Conservation (phyloP, 2,797 vertebrate genomes). For the Botia almorhae region DNA sequence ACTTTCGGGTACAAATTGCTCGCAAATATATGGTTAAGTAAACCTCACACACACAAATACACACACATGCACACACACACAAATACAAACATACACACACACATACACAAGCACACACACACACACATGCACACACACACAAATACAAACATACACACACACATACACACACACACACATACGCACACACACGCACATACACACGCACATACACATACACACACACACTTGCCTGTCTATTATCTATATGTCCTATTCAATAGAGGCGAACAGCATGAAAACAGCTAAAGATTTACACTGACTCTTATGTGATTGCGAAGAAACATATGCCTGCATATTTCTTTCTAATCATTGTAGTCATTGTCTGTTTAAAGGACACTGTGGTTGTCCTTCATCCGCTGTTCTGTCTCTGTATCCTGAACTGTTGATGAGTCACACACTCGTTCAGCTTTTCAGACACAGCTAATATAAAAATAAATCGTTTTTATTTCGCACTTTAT, state of each 20-base stretch:
- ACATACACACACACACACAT: no score
- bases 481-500: not conserved
- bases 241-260: not conserved
- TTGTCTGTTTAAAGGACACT: slow-evolving; percentile 32
- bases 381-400: slow-evolving; percentile 42
- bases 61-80: not conserved
- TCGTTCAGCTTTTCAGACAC: slow-evolving; percentile 30
- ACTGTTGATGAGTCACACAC: slow-evolving; percentile 43
- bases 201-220: not conserved
- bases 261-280: slow-evolving; percentile 1
- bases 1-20: no score
- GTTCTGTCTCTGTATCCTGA: not conserved
- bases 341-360: slow-evolving; percentile 38
- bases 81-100: no score
- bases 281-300: not conserved
- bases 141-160: not conserved
- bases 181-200: not conserved
- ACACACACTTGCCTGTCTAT: not conserved
- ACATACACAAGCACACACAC: no score
- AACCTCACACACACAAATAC: not conserved
- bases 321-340: slow-evolving; percentile 7
- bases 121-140: not conserved
- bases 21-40: no score
- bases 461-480: slow-evolving; percentile 26
- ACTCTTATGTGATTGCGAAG: slow-evolving; percentile 6